Evolutionary conservation across 2,797 vertebrate species (phyloP), one percentile per base, ranked within the genome.

Genomic region (Siniperca scherzeri): DNA sequence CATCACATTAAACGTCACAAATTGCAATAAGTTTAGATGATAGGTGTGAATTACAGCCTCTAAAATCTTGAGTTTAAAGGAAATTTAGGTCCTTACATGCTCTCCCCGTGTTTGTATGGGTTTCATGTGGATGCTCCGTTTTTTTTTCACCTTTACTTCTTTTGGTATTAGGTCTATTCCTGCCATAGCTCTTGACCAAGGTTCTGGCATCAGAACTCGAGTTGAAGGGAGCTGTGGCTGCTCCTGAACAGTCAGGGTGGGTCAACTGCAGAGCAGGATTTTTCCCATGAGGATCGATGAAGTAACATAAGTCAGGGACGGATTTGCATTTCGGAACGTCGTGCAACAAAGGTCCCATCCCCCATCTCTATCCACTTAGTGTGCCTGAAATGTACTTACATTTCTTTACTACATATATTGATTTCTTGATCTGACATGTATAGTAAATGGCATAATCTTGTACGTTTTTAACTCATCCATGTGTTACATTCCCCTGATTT

Each of bases 1-100:
- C 25, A 5, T 79, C 33, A 22, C 38, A 70, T 90, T 88, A 56
- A n/a, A n/a, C n/a, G n/a, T n/a, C n/a, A n/a, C n/a, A n/a, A n/a
- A n/a, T n/a, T n/a, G n/a, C 55, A n/a, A 77, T 19, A 36, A 30
- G 7, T 80, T 71, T 22, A 73, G 70, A 77, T 52, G 25, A 74
- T 55, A 67, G 25, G 5, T 56, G 59, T 70, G 36, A 77, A 65
- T 79, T 70, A 22, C 50, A 55, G 40, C 22, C 61, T 61, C 44
- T 70, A 2, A 55, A 74, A 55, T 48, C 7, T 74, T 48, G 6
- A 46, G 5, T n/a, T 57, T 33, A 19, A 21, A n/a, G 21, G 17
- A 27, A 44, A 36, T 48, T 6, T n/a, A 9, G 3, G 12, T 16
- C 17, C n/a, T 42, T 11, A 12, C 10, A 57, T 64, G 40, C 27